Base-by-base conservation (phyloP, 2,797 vertebrate genomes). In the Eidolon dupreanum region DNA sequence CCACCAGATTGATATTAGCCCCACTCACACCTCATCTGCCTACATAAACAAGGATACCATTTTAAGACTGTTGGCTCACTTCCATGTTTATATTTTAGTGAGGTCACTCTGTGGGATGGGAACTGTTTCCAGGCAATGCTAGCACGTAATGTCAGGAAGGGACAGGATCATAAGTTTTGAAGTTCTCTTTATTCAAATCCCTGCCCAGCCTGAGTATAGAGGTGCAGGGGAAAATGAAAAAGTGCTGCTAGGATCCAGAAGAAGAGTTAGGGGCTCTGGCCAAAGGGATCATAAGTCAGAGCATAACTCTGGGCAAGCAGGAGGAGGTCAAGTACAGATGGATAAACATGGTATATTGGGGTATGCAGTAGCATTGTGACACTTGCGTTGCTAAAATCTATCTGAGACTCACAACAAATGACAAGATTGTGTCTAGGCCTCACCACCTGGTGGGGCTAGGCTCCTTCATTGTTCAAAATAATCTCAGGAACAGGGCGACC, bases 151-250 rank as follows among this genome's bases (percentile, higher is more conserved):
- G 33, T 74, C 46, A 68, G 20, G 19, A 79, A 87, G 59, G 75
- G 26, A 63, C 28, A 87, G 49, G 57, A 77, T 11, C 33, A 46
- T 51, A 61, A 22, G 15, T 93, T 95, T 90, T 41, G 59, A 73
- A 96, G 53, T 65, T 91, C 65, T 92, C n/a, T 88, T 94, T 49
- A 70, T 91, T 90, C 79, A 95, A 66, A 55, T 78, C n/a, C 41
- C 85, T 86, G 26, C 15, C 49, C 33, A 78, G 24, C 22, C 51
- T 91, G 59, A 95, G 63, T 96, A 49, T 90, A 78, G 41, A 89
- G 28, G 20, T 63, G 0, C 4, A 95, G 31, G 41, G 17, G 12
- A 38, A 84, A 75, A 82, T 57, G 70, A 68, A 31, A 93, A 78
- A 92, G 16, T 36, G 71, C 24, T 79, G 16, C n/a, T 75, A 36